Conservation (phyloP, 2,888 invertebrate species). For the Dryocosmus kuriphilus region DNA sequence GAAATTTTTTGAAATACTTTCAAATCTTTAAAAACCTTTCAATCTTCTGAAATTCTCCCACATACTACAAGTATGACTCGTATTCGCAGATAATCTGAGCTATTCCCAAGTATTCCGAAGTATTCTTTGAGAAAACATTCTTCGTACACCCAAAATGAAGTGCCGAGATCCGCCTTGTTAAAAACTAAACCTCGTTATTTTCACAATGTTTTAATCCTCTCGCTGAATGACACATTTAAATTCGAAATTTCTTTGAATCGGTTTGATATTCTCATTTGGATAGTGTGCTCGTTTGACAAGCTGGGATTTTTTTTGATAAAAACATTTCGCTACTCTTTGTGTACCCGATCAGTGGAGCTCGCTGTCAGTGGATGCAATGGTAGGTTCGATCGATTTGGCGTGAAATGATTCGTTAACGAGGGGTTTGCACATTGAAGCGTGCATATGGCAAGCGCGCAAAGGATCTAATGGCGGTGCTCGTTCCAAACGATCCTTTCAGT, state of each 20-base stretch:
- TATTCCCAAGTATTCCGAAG: too few species aligned
- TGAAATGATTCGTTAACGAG: conserved; percentile 41
- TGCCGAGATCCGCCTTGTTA: too few species aligned
- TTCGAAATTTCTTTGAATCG: conserved; percentile 8
- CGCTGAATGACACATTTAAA: not conserved
- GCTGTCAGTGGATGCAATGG: conserved; percentile 15
- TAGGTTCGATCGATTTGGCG: conserved; percentile 34
- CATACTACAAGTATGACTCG: too few species aligned
- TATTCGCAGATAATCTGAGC: too few species aligned
- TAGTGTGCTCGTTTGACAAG: not conserved
- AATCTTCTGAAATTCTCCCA: too few species aligned
- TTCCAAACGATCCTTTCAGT: conserved; percentile 38
- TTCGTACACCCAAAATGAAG: too few species aligned
- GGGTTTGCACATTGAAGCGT: conserved; percentile 40
- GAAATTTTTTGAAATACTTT: too few species aligned
- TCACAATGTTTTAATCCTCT: not conserved
- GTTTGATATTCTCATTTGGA: conserved; percentile 10
- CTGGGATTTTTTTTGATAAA: conserved; percentile 5
- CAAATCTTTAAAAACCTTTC: too few species aligned
- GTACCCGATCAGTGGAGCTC: not conserved
- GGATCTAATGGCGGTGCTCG: conserved; percentile 38
- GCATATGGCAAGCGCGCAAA: conserved; percentile 40
- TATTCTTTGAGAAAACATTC: too few species aligned
- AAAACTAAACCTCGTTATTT: not conserved
- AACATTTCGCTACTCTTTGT: conserved; percentile 17